Evolutionary conservation across 2,797 vertebrate species (phyloP).

Genomic region (Bufotes viridis): DNA sequence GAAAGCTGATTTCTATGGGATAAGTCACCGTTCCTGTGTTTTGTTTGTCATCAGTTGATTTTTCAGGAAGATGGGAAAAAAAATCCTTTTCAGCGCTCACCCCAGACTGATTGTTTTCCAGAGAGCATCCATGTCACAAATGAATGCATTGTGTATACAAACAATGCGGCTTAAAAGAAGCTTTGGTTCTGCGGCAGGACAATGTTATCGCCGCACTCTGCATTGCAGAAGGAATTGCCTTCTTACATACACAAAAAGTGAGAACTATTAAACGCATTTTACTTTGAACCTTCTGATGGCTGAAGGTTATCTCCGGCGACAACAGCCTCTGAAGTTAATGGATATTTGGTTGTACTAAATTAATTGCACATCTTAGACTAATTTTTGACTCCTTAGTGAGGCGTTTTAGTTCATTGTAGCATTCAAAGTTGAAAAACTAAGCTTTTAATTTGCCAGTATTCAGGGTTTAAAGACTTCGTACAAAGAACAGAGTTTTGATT

Average conservation of each 20-base stretch:
- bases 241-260: slow-evolving; percentile 23
- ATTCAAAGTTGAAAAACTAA: background rate
- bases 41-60: slow-evolving; percentile 9
- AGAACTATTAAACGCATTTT: background rate
- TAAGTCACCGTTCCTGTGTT: background rate
- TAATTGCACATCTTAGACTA: slow-evolving; percentile 11
- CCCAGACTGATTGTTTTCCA: slow-evolving; percentile 38
- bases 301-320: slow-evolving; percentile 37
- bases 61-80: background rate
- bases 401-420: slow-evolving; percentile 12
- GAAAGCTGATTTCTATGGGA: background rate
- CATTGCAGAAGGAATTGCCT: slow-evolving; percentile 24
- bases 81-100: slow-evolving; percentile 5
- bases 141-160: slow-evolving; percentile 34
- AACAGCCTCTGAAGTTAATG: slow-evolving; percentile 15
- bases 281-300: slow-evolving; percentile 19
- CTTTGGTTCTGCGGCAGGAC: background rate
- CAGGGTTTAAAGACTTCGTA: background rate
- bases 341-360: slow-evolving; percentile 3
- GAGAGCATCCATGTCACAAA: slow-evolving; percentile 50
- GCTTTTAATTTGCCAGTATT: background rate
- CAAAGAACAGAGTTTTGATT: background rate
- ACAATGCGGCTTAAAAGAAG: slow-evolving; percentile 26
- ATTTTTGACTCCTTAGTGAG: slow-evolving; percentile 1
- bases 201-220: slow-evolving; percentile 44